Conservation (phyloP, 2,113 vertebrate species). For the Oenanthe oenanthe region DNA sequence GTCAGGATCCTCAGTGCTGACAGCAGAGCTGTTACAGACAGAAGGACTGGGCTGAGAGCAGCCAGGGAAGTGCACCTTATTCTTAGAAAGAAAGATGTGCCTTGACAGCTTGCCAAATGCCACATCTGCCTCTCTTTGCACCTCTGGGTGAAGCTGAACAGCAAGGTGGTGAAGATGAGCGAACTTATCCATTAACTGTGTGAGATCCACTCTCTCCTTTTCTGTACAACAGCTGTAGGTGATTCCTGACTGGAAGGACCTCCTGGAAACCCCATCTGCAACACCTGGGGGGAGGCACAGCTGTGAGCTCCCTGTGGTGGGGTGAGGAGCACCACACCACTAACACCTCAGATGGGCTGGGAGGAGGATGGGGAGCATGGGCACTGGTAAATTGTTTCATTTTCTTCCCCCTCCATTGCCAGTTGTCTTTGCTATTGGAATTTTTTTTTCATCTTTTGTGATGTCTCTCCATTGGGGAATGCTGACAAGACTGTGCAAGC, state of each 20-base stretch:
- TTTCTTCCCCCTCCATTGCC: rapidly evolving
- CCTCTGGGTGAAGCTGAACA: constrained; percentile 65
- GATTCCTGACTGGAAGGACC: constrained; percentile 16
- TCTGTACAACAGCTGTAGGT: constrained; percentile 32
- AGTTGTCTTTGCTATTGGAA: not conserved
- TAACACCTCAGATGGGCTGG: not conserved
- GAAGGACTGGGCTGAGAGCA: constrained; percentile 43
- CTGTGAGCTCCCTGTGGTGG: not conserved
- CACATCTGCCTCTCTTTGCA: constrained; percentile 74
- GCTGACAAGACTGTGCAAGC: not conserved
- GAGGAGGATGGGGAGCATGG: not conserved
- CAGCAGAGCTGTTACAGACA: constrained; percentile 28
- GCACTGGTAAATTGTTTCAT: not conserved
- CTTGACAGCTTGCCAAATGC: constrained; percentile 70
- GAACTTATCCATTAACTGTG: constrained; percentile 49
- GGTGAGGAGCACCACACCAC: not conserved
- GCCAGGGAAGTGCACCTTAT: constrained; percentile 43
- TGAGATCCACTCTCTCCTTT: not conserved
- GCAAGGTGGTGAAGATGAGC: constrained; percentile 50
- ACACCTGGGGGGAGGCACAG: constrained; percentile 52
- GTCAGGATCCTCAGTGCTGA: constrained; percentile 13
- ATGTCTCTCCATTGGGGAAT: not conserved
- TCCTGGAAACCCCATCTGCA: not conserved
- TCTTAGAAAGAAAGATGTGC: constrained; percentile 42
- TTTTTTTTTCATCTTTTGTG: not conserved